Percentiles rank a stretch among this genome's conserved stretches.
Conservation (phyloP, 2,797 vertebrate genomes). For the Myotis planiceps region DNA sequence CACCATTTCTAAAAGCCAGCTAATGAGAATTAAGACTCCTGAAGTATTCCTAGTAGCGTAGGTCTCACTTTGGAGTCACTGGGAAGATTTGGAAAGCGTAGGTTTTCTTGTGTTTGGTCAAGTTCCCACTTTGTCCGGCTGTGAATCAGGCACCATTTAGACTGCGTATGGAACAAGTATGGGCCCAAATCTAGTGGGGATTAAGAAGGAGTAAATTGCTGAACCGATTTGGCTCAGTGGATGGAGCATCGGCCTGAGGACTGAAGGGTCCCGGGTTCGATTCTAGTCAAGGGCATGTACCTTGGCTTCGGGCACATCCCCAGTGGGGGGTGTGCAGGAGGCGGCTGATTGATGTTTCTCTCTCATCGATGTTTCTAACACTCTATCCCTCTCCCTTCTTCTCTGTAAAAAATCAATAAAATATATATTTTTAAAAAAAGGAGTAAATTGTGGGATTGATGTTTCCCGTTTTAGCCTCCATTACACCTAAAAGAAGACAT, state of each 20-base stretch:
- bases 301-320: too few species aligned
- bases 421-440: not conserved
- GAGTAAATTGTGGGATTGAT: not conserved
- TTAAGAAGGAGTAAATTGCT: not conserved
- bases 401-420: too few species aligned
- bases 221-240: too few species aligned
- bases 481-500: not conserved
- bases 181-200: not conserved
- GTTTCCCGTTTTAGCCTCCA: not conserved
- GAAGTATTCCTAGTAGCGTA: not conserved
- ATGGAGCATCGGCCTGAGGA: too few species aligned
- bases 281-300: too few species aligned
- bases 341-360: too few species aligned
- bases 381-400: too few species aligned
- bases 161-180: too few species aligned
- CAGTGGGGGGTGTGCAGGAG: too few species aligned
- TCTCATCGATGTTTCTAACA: too few species aligned
- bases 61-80: not conserved
- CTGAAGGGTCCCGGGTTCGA: too few species aligned
- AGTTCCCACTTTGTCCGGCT: not conserved
- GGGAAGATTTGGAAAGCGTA: not conserved
- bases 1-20: not conserved
- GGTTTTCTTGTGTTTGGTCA: not conserved
- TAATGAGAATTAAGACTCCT: not conserved
- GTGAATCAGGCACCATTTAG: not conserved